A percentile compares a stretch with the other conserved stretches of the same genome.
These are phyloP conservation scores for Corythoichthys intestinalis DNA, from an alignment of 2,113 vertebrate genomes.

Conservation along the genomic window DNA sequence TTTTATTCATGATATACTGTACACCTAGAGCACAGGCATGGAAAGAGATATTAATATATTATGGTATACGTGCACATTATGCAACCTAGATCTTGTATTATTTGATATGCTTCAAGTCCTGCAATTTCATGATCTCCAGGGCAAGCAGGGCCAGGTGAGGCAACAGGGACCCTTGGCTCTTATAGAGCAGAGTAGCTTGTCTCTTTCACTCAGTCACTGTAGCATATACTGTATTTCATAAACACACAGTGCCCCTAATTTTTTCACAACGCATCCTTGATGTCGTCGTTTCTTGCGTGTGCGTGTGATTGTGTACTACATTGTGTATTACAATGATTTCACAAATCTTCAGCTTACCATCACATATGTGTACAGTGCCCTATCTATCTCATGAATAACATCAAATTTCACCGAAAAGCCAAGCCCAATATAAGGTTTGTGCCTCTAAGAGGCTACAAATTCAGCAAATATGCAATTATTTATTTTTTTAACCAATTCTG, in stretches of 20 bases:
- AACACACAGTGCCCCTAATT: conserved; percentile 36
- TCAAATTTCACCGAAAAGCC: conserved; percentile 79
- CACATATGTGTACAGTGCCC: conserved; percentile 44
- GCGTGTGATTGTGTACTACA: conserved; percentile 13
- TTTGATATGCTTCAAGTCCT: conserved; percentile 57
- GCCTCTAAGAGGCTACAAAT: conserved; percentile 86
- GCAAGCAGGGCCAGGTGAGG: conserved; percentile 42
- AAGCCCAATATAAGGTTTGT: conserved; percentile 81
- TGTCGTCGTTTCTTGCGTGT: conserved; percentile 33
- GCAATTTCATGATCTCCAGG: conserved; percentile 31
- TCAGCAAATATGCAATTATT: conserved; percentile 94
- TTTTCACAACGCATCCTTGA: conserved; percentile 29
- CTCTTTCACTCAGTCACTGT: conserved; percentile 61
- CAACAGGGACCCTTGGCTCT: conserved; percentile 46
- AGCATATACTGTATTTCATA: conserved; percentile 42
- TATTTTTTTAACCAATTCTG: conserved; percentile 78
- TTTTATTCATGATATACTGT: conserved; percentile 86
- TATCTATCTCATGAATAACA: conserved; percentile 62
- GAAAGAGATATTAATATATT: conserved; percentile 80
- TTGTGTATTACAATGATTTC: conserved; percentile 35
- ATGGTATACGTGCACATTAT: conserved; percentile 87
- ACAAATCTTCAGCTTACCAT: conserved; percentile 38
- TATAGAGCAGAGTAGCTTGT: conserved; percentile 50
- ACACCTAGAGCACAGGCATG: conserved; percentile 81
- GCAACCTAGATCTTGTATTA: conserved; percentile 82